Evolutionary conservation across 30 jellyfish, hydroid and myxozoan species (phyloP).

Genomic region (Catostylus mosaicus): DNA sequence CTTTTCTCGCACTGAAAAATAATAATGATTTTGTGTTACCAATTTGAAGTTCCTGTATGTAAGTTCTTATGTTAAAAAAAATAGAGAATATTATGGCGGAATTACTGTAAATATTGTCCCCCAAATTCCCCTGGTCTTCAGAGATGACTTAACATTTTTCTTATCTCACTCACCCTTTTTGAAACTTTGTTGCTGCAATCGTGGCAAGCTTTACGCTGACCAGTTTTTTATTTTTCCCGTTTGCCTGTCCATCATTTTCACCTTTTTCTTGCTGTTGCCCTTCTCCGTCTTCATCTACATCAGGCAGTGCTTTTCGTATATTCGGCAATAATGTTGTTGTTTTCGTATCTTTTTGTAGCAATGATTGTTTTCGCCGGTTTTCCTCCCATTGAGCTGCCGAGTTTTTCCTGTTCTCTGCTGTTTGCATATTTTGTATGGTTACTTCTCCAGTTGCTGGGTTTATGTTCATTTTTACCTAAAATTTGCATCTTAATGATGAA

Average conservation of each 20-base stretch:
- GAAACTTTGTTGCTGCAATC: slow-evolving; percentile 14
- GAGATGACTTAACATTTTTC: not conserved
- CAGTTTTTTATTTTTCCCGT: not conserved
- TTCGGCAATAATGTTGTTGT: not conserved
- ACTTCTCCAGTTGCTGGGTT: slow-evolving; percentile 82
- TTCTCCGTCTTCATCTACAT: slow-evolving; percentile 33
- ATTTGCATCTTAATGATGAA: not conserved
- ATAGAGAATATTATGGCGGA: no score
- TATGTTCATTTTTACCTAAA: slow-evolving; percentile 46
- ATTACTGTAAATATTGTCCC: no score
- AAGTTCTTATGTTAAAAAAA: no score
- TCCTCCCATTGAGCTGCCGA: slow-evolving; percentile 59
- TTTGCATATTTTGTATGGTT: slow-evolving; percentile 11
- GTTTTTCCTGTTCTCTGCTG: slow-evolving; percentile 23
- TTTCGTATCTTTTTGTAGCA: slow-evolving; percentile 9
- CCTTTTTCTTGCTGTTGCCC: not conserved
- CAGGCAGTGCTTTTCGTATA: not conserved
- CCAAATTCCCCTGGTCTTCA: no score
- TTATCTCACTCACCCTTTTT: not conserved
- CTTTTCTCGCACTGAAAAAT: no score
- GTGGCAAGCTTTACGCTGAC: slow-evolving; percentile 6
- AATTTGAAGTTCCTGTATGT: no score
- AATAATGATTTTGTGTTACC: no score
- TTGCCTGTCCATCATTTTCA: not conserved
- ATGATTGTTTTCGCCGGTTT: slow-evolving; percentile 41